Percentiles rank a stretch among this genome's conserved stretches.
Conservation (phyloP, 2,888 invertebrate genomes). For the Nycteola revayana region DNA sequence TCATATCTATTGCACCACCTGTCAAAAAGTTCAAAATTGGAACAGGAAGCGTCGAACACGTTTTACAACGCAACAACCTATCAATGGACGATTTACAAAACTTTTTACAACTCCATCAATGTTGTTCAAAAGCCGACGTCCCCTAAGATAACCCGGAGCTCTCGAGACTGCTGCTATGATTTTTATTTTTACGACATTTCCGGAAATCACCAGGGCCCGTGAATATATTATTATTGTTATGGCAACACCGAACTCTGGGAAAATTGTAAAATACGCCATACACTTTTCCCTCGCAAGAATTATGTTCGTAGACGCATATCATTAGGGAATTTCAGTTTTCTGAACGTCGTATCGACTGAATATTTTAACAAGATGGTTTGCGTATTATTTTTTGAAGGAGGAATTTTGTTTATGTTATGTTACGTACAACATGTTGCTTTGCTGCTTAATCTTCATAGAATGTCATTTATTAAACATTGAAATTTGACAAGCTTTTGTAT, state of each 20-base stretch:
- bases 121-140: conserved; percentile 12
- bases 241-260: conserved; percentile 67
- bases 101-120: conserved; percentile 30
- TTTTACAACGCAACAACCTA: conserved; percentile 9
- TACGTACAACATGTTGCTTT: too few relatives aligned
- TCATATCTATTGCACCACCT: too few relatives aligned
- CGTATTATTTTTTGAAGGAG: conserved; percentile 15
- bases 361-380: conserved; percentile 52
- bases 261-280: conserved; percentile 72
- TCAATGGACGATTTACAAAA: conserved; percentile 20
- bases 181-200: conserved; percentile 73
- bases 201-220: conserved; percentile 72
- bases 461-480: too few relatives aligned
- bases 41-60: too few relatives aligned
- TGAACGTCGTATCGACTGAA: conserved; percentile 46
- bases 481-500: too few relatives aligned
- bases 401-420: conserved; percentile 6
- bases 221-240: conserved; percentile 80
- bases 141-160: conserved; percentile 41
- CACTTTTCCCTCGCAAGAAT: conserved; percentile 51
- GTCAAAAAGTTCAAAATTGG: too few relatives aligned
- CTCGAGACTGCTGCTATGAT: conserved; percentile 62
- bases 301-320: conserved; percentile 56
- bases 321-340: conserved; percentile 67
- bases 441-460: too few relatives aligned